Base-by-base conservation (phyloP, 1,140 invertebrate genomes). In the Panagrolaimus sp. region DNA sequence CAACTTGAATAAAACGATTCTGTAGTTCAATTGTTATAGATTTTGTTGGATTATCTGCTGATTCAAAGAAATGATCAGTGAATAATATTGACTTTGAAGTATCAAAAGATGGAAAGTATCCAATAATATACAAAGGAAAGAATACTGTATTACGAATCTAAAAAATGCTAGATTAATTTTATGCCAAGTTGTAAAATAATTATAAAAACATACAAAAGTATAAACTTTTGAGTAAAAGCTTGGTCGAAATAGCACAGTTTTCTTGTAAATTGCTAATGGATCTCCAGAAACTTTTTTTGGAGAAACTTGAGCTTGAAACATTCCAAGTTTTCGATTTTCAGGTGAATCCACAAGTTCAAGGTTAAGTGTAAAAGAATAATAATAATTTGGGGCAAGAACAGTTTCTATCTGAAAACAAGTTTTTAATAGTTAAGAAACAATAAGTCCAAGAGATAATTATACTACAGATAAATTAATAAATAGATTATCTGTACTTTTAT, bases 301-400 rank as follows among this genome's bases (percentile, higher is more conserved):
- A 26, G 52, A 58, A 58, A 58, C 15, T 21, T 58, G 52, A 3
- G 52, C 52, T 58, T 58, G 52, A 21, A 58, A 58, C 21, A 58
- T 28, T 21, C 52, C 52, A 28, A 58, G 52, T 58, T 58, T 21
- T 28, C 28, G 21, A 28, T 75, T 75, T 46, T 75, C 69, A 15
- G 32, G 38, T 21, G 68, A 73, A 28, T 75, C 73, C 46, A 73
- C 77, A 38, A 76, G 68, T 15, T 46, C 48, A 43, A 75, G 17
- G 17, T 67, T 63, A 5, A 76, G 38, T 26, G 62, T 48, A 43
- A 75, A 72, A 44, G 63, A 67, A 63, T 75, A 67, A 21, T 75
- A 67, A 52, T 76, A 75, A 38, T 64, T 63, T 21, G 68, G 73
- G 12, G 65, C 47, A 12, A 76, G 52, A 8, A 47, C 32, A 21